Evolutionary conservation across 2,113 vertebrate genomes (phyloP).

Genomic region (Tychaedon coryphoeus): DNA sequence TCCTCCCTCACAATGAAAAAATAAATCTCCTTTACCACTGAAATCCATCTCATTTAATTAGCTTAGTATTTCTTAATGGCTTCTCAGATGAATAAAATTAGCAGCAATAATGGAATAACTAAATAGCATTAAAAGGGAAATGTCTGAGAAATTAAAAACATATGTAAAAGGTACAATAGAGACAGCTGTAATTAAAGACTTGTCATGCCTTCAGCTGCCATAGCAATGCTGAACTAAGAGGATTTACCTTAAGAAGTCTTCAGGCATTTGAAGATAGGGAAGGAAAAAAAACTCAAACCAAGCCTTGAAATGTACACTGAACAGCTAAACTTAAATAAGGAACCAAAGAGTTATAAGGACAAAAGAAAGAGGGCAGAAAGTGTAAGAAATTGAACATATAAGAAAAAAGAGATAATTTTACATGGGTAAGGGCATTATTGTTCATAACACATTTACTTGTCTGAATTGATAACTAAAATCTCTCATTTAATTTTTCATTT

Average conservation of each 20-base stretch:
- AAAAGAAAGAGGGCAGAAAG: neutral
- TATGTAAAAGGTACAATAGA: neutral
- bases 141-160: conserved; percentile 4
- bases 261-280: neutral
- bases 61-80: neutral
- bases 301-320: neutral
- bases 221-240: neutral
- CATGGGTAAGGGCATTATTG: neutral
- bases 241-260: conserved; percentile 13
- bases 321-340: neutral
- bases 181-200: conserved; percentile 22
- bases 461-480: neutral
- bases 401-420: neutral
- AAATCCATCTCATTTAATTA: conserved; percentile 24
- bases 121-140: neutral
- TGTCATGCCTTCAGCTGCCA: neutral
- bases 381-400: neutral
- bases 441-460: neutral
- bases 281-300: neutral
- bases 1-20: neutral
- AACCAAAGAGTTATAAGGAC: neutral
- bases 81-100: conserved; percentile 33
- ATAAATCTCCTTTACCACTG: neutral
- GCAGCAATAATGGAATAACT: neutral
- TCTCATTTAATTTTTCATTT: neutral